Base-by-base conservation (phyloP, 1,140 invertebrate species). In the Temnothorax longispinosus region DNA sequence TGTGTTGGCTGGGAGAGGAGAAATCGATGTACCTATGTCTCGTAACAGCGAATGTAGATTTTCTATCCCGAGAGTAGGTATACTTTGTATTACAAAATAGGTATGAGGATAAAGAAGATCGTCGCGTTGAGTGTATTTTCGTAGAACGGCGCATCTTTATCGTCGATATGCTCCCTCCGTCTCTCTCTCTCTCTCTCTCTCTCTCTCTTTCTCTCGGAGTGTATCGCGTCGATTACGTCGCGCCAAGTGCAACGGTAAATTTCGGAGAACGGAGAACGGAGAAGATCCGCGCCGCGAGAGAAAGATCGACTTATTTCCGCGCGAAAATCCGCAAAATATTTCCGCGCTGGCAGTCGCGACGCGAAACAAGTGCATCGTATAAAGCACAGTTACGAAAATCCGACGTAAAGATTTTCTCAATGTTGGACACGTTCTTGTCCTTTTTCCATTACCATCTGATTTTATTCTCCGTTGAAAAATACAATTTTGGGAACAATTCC, bases 41-140 rank as follows among this genome's bases (percentile, higher is more conserved):
- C 58, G 76, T 27, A 47, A 78, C 76, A 58, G 58, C 76, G 76
- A 78, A 78, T 78, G 76, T 78, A 78, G 27, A 78, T 78, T 67
- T 78, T 78, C 54, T 74, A 74, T 82, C 69, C 54, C 69, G 13
- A 32, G 80, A 60, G 69, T 27, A 27, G 27, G 27, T 74, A 74
- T 74, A 84, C 80, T 84, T 84, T 84, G 80, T 74, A 74, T 38
- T 75, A 75, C 69, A 84, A 84, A 84, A 69, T 75, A 41, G 64
- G 15, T 69, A 69, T 38, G 77, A 62, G 77, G 32, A 80, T 80
- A 80, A 75, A 60, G 80, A 58, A 82, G 67, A 82, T 82, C 80
- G 69, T 84, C 41, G 80, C 69, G 69, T 84, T 84, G 80, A 84
- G 69, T 84, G 69, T 84, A 84, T 75, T 75, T 84, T 84, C 80